phyloP scores from a whole-genome alignment of 2,888 invertebrate genomes.

The Apomyelois bistriatella region DNA sequence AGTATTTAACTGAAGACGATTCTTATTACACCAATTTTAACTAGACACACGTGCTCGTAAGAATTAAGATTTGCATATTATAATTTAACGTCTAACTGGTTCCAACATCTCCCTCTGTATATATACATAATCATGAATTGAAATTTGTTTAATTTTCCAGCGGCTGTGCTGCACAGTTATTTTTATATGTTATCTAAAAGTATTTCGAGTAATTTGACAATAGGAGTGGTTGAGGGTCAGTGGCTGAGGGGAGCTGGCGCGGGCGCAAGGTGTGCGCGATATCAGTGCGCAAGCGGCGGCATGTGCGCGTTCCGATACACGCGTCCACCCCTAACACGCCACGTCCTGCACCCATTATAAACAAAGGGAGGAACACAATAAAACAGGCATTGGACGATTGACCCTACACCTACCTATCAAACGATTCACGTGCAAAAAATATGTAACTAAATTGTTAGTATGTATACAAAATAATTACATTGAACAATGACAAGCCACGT shows the following conservation, averaged over 20 bases:
- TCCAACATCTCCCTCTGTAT: not conserved
- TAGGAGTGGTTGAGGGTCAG: constrained; percentile 57
- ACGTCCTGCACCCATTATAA: constrained; percentile 47
- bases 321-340: constrained; percentile 47
- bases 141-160: constrained; percentile 8
- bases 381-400: constrained; percentile 24
- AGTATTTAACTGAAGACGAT: not conserved
- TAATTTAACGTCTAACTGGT: constrained; percentile 9
- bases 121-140: not conserved
- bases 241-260: constrained; percentile 51
- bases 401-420: constrained; percentile 20
- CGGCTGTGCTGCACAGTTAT: not conserved
- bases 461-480: too few relatives aligned
- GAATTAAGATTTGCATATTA: constrained; percentile 8
- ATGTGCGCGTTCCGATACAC: constrained; percentile 73
- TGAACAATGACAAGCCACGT: too few relatives aligned
- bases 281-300: constrained; percentile 63
- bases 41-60: constrained; percentile 3
- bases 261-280: constrained; percentile 73
- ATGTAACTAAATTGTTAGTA: too few relatives aligned
- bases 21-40: not conserved
- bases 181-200: constrained; percentile 16
- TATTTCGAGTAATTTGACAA: constrained; percentile 32
- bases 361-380: constrained; percentile 54
- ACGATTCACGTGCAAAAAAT: constrained; percentile 34